Percentiles rank a stretch among this genome's conserved stretches.
Evolutionary conservation across 1,140 invertebrate genomes (phyloP).

Genomic region (Pseudomyrmex sp.): DNA sequence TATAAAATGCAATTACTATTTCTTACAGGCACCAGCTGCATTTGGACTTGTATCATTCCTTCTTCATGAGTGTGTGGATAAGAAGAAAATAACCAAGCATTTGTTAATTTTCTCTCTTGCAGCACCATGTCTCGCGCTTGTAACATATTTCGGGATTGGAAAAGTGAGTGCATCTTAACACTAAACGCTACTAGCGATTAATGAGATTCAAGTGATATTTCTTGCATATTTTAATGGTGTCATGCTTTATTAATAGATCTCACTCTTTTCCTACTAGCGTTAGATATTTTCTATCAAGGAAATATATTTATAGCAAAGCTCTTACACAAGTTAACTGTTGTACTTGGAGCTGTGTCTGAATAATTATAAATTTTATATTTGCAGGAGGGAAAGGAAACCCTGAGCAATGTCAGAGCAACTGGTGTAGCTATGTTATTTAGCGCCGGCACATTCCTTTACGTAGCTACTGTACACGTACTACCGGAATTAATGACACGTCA

Average conservation of each 20-base stretch:
- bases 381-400: conserved; percentile 88
- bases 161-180: conserved; percentile 87
- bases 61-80: conserved; percentile 97
- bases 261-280: no score
- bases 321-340: no score
- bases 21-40: conserved; percentile 94
- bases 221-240: no score
- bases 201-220: no score
- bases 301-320: no score
- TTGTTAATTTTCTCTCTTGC: conserved; percentile 97
- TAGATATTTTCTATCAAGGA: no score
- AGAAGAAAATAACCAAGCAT: conserved; percentile 94
- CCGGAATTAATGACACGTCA: conserved; percentile 93
- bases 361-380: conserved; percentile 69
- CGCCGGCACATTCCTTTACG: conserved; percentile 99
- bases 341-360: neutral
- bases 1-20: conserved; percentile 27
- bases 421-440: conserved; percentile 99
- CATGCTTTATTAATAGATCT: no score
- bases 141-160: conserved; percentile 97
- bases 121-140: conserved; percentile 94
- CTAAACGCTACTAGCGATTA: no score
- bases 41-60: conserved; percentile 99
- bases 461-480: conserved; percentile 98
- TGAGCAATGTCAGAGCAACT: conserved; percentile 95